These are phyloP conservation scores for Phyllotreta striolata DNA, from an alignment of 2,888 invertebrate species.

Conservation along the genomic window DNA sequence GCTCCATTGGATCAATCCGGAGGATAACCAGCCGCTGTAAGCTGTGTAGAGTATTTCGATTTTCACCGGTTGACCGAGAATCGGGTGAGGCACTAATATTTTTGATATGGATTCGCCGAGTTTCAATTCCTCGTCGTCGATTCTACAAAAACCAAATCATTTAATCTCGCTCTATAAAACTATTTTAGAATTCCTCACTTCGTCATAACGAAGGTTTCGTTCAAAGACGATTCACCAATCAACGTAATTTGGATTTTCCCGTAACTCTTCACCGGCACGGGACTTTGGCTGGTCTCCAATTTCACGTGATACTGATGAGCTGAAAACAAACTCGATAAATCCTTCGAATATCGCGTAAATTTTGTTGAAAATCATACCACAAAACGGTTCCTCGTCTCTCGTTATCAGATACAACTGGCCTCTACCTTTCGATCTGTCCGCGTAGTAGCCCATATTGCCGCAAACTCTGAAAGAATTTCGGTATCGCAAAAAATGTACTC, in stretches of 20 bases:
- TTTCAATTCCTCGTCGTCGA: constrained; percentile 78
- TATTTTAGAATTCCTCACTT: constrained; percentile 63
- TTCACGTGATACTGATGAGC: constrained; percentile 89
- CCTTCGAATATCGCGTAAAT: too few species aligned
- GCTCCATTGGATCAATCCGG: constrained; percentile 80
- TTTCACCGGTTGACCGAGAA: constrained; percentile 75
- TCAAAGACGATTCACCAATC: constrained; percentile 81
- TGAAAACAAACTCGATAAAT: constrained; percentile 52
- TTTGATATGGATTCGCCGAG: constrained; percentile 78
- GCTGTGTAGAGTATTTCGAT: constrained; percentile 84
- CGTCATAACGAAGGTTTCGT: constrained; percentile 89
- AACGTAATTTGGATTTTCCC: constrained; percentile 83
- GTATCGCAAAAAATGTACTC: background rate
- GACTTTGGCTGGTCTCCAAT: constrained; percentile 77
- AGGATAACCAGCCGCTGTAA: constrained; percentile 90
- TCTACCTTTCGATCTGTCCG: constrained; percentile 81
- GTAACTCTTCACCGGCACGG: constrained; percentile 73
- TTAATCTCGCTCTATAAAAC: constrained; percentile 6
- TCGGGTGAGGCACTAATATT: constrained; percentile 89
- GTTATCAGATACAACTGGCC: constrained; percentile 91
- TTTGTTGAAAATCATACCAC: constrained; percentile 66
- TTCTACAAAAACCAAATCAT: too few species aligned
- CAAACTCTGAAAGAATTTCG: constrained; percentile 63
- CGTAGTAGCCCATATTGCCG: constrained; percentile 94
- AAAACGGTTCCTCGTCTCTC: constrained; percentile 90